Conservation (phyloP, 2,888 invertebrate genomes). For the Cephus nigrinus region DNA sequence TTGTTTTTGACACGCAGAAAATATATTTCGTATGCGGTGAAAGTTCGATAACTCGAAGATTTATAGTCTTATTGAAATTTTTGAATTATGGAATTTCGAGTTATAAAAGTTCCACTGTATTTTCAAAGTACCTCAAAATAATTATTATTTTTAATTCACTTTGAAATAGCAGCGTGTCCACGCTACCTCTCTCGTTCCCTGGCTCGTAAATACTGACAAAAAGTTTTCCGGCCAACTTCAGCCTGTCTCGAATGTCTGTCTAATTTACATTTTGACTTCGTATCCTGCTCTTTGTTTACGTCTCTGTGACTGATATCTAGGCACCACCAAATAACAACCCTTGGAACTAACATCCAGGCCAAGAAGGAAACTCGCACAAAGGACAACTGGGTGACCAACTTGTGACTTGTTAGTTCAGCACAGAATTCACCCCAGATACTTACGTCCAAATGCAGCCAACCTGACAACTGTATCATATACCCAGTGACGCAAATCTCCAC, state of each 20-base stretch:
- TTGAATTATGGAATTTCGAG: too few species aligned
- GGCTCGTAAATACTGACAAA: not conserved
- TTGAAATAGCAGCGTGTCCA: not conserved
- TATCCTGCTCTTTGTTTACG: conserved; percentile 25
- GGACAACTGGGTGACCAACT: conserved; percentile 24
- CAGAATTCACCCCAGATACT: not conserved
- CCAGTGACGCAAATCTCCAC: not conserved
- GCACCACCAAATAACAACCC: not conserved
- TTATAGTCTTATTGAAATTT: too few species aligned
- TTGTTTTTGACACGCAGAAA: not conserved
- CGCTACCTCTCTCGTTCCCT: not conserved
- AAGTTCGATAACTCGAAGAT: too few species aligned
- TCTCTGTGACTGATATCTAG: not conserved
- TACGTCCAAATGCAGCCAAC: not conserved
- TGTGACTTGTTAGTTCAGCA: not conserved
- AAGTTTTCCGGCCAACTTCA: not conserved
- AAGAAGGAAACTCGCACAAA: not conserved
- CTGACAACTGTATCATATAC: not conserved
- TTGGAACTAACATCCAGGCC: not conserved
- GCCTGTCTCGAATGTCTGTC: not conserved
- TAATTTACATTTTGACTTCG: conserved; percentile 1
- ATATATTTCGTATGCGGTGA: not conserved
- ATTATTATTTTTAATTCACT: not conserved
- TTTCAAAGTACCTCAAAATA: not conserved
- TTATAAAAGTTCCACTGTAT: too few species aligned